Evolutionary conservation across 30 jellyfish, hydroid and myxozoan species (phyloP).

Genomic region (Aurelia sp.): DNA sequence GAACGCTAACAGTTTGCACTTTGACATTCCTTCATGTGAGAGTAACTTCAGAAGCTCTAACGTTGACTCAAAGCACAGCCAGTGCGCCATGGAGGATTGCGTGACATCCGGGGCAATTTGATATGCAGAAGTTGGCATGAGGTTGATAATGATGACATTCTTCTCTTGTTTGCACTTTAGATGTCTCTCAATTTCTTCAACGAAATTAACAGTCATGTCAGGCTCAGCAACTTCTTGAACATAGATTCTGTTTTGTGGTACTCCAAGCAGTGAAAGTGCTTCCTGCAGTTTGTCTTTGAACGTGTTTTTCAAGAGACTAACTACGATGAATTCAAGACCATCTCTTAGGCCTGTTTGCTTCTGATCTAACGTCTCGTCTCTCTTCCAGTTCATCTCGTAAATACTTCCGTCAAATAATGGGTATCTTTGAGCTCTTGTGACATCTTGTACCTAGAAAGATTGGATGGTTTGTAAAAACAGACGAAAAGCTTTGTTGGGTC

Average conservation of each 20-base stretch:
- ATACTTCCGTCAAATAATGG: slow-evolving; percentile 55
- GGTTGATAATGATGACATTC: slow-evolving; percentile 29
- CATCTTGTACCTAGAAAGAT: slow-evolving; percentile 57
- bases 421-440: slow-evolving; percentile 38
- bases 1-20: slow-evolving; percentile 33
- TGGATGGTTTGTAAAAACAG: background rate
- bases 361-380: background rate
- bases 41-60: slow-evolving; percentile 42
- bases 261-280: no score
- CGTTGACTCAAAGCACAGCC: slow-evolving; percentile 71
- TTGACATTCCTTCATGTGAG: background rate
- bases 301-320: slow-evolving; percentile 18
- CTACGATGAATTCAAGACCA: slow-evolving; percentile 16
- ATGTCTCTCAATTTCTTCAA: no score
- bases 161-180: no score
- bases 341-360: background rate
- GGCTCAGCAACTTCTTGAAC: background rate
- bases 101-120: background rate
- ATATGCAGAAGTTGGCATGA: slow-evolving; percentile 47
- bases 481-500: no score
- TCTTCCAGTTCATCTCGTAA: slow-evolving; percentile 62
- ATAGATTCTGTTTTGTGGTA: no score
- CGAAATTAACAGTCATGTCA: no score
- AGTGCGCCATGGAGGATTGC: slow-evolving; percentile 36
- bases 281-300: no score